Percentiles rank a stretch among this genome's conserved stretches.
Evolutionary conservation across 2,113 vertebrate genomes (phyloP).

Genomic region (Salvator merianae): DNA sequence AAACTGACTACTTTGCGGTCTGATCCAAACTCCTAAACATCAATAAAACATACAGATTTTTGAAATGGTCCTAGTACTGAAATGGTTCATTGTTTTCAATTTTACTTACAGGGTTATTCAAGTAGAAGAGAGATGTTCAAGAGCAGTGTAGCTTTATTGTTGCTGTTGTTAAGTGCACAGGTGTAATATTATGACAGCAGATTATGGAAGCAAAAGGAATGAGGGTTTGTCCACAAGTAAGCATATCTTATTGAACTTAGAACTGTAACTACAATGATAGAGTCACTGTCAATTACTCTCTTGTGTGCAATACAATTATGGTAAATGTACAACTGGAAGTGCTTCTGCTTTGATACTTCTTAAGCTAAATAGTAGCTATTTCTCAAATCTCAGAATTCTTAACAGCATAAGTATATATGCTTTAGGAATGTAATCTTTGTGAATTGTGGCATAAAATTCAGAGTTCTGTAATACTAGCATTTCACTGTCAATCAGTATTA

Average conservation of each 20-base stretch:
- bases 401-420: background rate
- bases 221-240: background rate
- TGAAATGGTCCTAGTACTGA: background rate
- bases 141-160: background rate
- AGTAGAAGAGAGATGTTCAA: background rate
- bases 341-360: constrained; percentile 3
- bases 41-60: background rate
- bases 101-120: background rate
- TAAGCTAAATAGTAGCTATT: constrained; percentile 9
- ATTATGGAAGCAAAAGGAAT: background rate
- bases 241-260: too few species aligned
- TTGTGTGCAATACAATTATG: constrained; percentile 18
- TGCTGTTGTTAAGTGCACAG: background rate
- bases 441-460: background rate
- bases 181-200: background rate
- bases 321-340: constrained; percentile 18
- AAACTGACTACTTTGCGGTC: background rate
- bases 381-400: constrained; percentile 17
- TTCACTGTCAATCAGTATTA: too few species aligned
- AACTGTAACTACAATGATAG: too few species aligned
- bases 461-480: too few species aligned
- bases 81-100: background rate
- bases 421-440: background rate
- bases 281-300: background rate
- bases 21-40: background rate